These are phyloP conservation scores for Stigmatopora argus DNA, from an alignment of 2,113 vertebrate genomes.

Conservation along the genomic window DNA sequence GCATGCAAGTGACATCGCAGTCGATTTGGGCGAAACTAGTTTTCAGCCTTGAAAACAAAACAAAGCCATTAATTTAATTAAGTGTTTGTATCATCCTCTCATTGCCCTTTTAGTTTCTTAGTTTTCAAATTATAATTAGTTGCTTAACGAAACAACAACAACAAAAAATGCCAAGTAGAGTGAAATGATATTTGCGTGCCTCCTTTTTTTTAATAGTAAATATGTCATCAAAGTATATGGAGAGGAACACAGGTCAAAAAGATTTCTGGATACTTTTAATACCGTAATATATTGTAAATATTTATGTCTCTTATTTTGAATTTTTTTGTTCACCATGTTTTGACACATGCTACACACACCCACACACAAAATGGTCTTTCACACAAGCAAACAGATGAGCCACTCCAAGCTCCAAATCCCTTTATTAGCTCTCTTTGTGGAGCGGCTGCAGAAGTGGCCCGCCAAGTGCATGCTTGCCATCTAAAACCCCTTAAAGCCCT, in stretches of 20 bases:
- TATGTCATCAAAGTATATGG: background rate
- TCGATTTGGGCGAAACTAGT: background rate
- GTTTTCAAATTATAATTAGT: background rate
- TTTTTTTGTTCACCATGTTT: background rate
- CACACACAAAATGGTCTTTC: constrained; percentile 23
- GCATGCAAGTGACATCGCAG: background rate
- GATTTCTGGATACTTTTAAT: background rate
- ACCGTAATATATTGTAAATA: background rate
- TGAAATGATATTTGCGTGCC: background rate
- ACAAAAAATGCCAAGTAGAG: background rate
- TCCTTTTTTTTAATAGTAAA: background rate
- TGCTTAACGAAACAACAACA: background rate
- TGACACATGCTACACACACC: constrained; percentile 17
- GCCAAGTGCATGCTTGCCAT: constrained; percentile 57
- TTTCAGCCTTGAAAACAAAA: background rate
- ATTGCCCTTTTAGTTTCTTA: background rate
- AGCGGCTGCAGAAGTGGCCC: constrained; percentile 58
- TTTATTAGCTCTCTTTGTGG: constrained; percentile 65
- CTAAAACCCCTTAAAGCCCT: constrained; percentile 73
- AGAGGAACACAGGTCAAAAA: background rate
- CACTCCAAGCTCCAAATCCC: constrained; percentile 63
- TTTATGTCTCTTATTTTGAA: background rate
- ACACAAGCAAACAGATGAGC: constrained; percentile 60
- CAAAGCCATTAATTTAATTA: background rate
- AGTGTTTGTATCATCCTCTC: too few relatives aligned